A percentile compares a stretch with the other conserved stretches of the same genome.
phyloP scores from a whole-genome alignment of 2,888 invertebrate species.

The Tenthredo amoena region DNA sequence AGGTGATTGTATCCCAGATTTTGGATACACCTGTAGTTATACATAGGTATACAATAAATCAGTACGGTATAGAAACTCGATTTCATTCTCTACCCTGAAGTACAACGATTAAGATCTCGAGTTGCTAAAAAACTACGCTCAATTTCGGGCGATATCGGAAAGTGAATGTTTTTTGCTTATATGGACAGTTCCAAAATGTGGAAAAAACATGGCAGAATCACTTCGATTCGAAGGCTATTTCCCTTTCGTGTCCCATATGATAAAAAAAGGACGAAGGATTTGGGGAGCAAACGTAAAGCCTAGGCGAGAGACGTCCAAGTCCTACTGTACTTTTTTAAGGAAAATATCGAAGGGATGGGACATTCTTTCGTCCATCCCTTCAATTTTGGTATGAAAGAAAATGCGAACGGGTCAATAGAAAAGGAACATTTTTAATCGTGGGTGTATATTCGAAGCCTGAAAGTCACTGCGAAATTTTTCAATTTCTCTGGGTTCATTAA shows the following conservation, averaged over 20 bases:
- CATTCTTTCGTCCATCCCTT: neutral
- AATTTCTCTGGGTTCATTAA: neutral
- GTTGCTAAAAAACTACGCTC: neutral
- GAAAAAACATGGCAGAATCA: neutral
- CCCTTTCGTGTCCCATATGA: neutral
- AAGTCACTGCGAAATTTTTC: neutral
- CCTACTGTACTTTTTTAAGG: neutral
- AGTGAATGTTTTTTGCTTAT: neutral
- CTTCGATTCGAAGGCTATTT: neutral
- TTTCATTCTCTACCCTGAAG: neutral
- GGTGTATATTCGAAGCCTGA: neutral
- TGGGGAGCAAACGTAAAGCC: neutral
- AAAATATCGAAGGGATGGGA: neutral
- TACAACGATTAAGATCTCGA: neutral
- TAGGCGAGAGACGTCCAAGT: neutral
- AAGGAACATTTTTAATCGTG: neutral
- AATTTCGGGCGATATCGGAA: neutral
- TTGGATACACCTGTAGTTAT: neutral
- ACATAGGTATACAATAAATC: neutral
- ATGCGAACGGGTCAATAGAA: neutral
- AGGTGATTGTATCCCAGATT: neutral
- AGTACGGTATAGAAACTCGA: neutral
- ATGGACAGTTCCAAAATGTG: neutral
- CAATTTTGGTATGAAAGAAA: neutral
- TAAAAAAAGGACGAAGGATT: neutral